Evolutionary conservation across 2,888 invertebrate genomes (phyloP).

Genomic region (Drosophila parthenogenetica): DNA sequence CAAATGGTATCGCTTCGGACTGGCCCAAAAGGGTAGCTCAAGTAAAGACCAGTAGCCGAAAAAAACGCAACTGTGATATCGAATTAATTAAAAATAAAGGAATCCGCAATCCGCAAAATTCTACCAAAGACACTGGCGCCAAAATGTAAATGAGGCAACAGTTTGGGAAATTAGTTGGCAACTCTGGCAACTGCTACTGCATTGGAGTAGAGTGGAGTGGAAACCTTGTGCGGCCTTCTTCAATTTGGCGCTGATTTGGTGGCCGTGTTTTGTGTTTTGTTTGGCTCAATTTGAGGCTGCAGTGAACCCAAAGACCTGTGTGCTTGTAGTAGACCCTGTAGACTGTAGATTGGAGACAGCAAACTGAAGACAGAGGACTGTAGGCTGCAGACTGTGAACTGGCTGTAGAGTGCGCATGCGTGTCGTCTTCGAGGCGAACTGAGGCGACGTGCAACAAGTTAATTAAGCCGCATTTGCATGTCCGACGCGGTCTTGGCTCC

Average conservation of each 20-base stretch:
- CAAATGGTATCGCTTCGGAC: conserved; percentile 62
- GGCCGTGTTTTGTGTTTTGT: conserved; percentile 64
- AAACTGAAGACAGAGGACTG: too few species aligned
- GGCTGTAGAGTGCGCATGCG: conserved; percentile 69
- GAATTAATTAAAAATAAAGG: conserved; percentile 71
- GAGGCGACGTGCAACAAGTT: conserved; percentile 83
- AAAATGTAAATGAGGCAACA: conserved; percentile 74
- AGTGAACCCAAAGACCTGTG: conserved; percentile 39
- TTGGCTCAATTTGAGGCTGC: conserved; percentile 57
- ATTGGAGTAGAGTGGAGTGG: conserved; percentile 21
- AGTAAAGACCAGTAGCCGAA: conserved; percentile 76
- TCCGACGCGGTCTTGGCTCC: conserved; percentile 41
- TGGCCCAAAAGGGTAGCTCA: conserved; percentile 49
- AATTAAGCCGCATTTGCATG: conserved; percentile 84
- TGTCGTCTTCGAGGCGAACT: conserved; percentile 59
- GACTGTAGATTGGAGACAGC: background rate
- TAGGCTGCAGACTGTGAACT: background rate
- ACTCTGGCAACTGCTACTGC: background rate
- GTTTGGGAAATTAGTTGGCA: conserved; percentile 52
- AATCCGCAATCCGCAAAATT: conserved; percentile 7
- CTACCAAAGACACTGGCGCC: conserved; percentile 60
- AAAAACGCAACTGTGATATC: conserved; percentile 76
- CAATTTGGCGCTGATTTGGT: conserved; percentile 79
- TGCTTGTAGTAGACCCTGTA: conserved; percentile 7
- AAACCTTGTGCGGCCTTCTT: conserved; percentile 77